Evolutionary conservation across 2,888 invertebrate species (phyloP).

Genomic region (Limnephilus rhombicus): DNA sequence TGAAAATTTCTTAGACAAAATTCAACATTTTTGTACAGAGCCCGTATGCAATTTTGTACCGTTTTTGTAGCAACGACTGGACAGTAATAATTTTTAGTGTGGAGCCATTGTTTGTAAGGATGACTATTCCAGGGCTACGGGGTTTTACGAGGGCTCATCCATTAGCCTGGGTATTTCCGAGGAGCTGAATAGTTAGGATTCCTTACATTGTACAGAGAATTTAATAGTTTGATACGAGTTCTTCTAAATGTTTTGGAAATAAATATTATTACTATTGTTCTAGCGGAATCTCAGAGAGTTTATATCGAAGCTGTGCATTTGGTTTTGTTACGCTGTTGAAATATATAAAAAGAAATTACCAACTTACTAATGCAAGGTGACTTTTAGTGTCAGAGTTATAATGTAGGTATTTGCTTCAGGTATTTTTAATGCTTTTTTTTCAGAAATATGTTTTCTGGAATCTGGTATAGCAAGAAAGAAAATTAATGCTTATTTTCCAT

Average conservation of each 20-base stretch:
- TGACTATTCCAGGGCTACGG: slow-evolving; percentile 16
- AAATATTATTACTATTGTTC: background rate
- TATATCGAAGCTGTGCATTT: background rate
- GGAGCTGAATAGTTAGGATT: slow-evolving; percentile 9
- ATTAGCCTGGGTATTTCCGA: slow-evolving; percentile 11
- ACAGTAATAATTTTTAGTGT: background rate
- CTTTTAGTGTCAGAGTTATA: no score
- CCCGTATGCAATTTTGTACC: background rate
- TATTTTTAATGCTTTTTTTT: no score
- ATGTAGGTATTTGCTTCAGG: background rate
- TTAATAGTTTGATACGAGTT: slow-evolving; percentile 4
- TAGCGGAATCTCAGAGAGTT: background rate
- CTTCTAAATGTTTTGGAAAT: background rate
- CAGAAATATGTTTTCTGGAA: no score
- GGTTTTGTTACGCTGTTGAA: background rate
- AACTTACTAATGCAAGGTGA: no score
- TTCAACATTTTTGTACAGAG: background rate
- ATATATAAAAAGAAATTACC: no score
- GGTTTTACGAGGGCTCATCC: slow-evolving; percentile 23
- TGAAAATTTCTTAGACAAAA: background rate
- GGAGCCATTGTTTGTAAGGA: background rate
- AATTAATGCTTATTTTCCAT: no score
- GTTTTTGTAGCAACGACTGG: background rate
- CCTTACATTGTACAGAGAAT: slow-evolving; percentile 19
- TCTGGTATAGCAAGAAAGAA: no score